Conservation (phyloP, 2,888 invertebrate genomes). For the Cryptocheilus praepositus region DNA sequence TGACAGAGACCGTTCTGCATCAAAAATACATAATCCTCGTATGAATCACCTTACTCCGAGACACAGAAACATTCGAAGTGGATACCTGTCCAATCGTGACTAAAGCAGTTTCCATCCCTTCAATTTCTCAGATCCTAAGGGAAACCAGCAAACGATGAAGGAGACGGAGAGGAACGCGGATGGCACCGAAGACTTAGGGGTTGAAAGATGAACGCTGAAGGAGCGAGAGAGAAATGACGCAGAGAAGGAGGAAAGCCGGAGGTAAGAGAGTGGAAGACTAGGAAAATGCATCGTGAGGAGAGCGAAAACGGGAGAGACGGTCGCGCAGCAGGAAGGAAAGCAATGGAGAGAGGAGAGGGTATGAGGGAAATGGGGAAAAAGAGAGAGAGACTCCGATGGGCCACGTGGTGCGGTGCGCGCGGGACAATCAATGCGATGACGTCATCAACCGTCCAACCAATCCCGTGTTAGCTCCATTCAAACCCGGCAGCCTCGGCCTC, state of each 20-base stretch:
- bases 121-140: neutral
- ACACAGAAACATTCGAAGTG: too few species aligned
- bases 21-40: too few species aligned
- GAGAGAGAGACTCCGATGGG: slow-evolving; percentile 46
- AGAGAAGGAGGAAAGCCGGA: slow-evolving; percentile 7
- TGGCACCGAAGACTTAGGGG: neutral
- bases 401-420: slow-evolving; percentile 76
- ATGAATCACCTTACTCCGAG: too few species aligned
- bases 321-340: neutral
- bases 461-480: slow-evolving; percentile 82
- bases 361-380: neutral
- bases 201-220: neutral
- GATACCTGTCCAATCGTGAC: too few species aligned
- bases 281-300: slow-evolving; percentile 36
- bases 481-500: slow-evolving; percentile 71
- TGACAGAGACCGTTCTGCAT: too few species aligned
- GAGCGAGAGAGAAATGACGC: slow-evolving; percentile 25
- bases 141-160: slow-evolving; percentile 3
- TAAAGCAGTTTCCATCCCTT: too few species aligned
- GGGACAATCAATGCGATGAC: slow-evolving; percentile 85
- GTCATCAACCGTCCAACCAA: slow-evolving; percentile 81
- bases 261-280: slow-evolving; percentile 21
- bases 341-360: neutral
- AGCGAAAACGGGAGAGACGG: neutral
- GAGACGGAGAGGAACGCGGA: slow-evolving; percentile 2